phyloP scores from a whole-genome alignment of 2,888 invertebrate species.

The Rotaria macrura region DNA sequence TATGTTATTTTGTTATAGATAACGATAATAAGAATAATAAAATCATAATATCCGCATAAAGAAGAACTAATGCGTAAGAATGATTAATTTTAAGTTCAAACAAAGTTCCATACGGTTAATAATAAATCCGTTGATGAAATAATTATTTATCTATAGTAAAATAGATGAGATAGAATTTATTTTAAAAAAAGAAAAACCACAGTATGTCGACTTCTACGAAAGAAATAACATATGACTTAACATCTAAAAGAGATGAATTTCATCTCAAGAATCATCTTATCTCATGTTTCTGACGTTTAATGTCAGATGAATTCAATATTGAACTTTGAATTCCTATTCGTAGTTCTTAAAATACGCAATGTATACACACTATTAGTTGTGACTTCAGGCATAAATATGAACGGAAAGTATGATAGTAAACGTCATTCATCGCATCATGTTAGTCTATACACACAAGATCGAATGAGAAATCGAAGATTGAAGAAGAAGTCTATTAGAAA shows the following conservation, averaged over 20 bases:
- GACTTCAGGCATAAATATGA: not conserved
- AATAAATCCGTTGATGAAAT: not conserved
- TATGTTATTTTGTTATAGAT: too few species aligned
- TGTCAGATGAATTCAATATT: not conserved
- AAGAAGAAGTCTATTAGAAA: not conserved
- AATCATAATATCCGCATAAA: not conserved
- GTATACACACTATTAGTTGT: not conserved
- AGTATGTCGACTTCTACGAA: not conserved
- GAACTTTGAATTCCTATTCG: too few species aligned
- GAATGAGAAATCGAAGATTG: not conserved
- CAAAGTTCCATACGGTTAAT: not conserved
- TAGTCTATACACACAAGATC: not conserved
- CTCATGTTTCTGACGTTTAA: not conserved
- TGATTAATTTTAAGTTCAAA: not conserved
- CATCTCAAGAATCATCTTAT: not conserved
- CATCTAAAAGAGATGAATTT: not conserved
- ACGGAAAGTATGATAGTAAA: not conserved
- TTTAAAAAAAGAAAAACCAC: not conserved
- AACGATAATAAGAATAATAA: not conserved
- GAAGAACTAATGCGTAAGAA: not conserved
- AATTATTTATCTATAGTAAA: too few species aligned
- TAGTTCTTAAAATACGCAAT: too few species aligned
- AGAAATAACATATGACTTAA: not conserved
- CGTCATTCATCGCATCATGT: not conserved
- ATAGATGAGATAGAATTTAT: not conserved